phyloP scores from a whole-genome alignment of 2,797 vertebrate species.

The Salmo trutta region DNA sequence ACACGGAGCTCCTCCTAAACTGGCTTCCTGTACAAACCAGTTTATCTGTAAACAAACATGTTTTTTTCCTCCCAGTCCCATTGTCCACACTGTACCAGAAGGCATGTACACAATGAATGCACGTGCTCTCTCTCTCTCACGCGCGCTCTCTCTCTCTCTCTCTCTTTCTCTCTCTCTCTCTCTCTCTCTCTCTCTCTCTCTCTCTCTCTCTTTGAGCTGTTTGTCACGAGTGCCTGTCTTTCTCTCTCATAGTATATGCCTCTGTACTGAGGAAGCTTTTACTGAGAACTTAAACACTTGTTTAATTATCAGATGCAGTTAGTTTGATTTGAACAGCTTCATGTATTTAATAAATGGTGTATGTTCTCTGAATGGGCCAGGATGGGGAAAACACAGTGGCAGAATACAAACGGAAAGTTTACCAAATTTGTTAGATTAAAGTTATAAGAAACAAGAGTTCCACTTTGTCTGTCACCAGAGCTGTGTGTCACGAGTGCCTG shows the following conservation, averaged over 20 bases:
- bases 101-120: slow-evolving; percentile 67
- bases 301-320: slow-evolving; percentile 20
- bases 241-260: slow-evolving; percentile 28
- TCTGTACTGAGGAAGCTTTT: slow-evolving; percentile 17
- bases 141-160: neutral
- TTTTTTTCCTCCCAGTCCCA: slow-evolving; percentile 69
- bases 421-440: neutral
- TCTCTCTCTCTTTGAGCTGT: neutral
- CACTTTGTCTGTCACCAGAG: too few relatives aligned
- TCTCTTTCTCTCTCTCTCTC: neutral
- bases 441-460: neutral
- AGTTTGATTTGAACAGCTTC: neutral
- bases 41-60: slow-evolving; percentile 81
- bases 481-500: neutral
- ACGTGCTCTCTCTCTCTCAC: slow-evolving; percentile 50
- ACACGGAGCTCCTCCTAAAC: slow-evolving; percentile 75
- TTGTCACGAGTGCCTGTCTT: neutral
- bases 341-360: neutral
- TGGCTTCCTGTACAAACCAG: slow-evolving; percentile 80
- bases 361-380: too few relatives aligned
- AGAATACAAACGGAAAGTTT: neutral
- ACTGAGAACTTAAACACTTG: slow-evolving; percentile 34
- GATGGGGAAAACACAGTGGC: neutral
- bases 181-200: slow-evolving; percentile 30
- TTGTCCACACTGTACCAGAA: slow-evolving; percentile 75